phyloP scores from a whole-genome alignment of 2,113 vertebrate species.

The Erpornis zantholeuca region DNA sequence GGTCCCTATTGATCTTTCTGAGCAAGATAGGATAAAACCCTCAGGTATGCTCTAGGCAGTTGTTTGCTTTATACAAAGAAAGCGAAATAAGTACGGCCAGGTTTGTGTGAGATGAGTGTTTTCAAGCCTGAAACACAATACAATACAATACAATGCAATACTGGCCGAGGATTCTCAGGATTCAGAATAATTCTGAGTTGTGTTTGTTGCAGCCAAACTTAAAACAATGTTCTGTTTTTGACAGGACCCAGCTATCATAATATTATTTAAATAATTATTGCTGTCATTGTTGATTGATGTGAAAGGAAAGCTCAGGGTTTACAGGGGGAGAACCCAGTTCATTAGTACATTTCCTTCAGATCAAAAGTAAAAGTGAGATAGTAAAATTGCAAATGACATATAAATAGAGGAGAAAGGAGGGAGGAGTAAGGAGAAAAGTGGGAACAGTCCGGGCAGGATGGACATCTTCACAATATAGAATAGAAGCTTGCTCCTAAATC shows the following conservation, averaged over 20 bases:
- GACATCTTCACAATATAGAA: not conserved
- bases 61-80: not conserved
- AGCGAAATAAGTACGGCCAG: not conserved
- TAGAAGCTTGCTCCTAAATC: constrained; percentile 15
- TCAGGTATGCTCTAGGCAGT: not conserved
- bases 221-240: not conserved
- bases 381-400: not conserved
- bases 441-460: not conserved
- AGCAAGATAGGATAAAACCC: not conserved
- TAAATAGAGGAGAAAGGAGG: no score
- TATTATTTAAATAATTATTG: not conserved
- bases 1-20: not conserved
- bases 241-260: not conserved
- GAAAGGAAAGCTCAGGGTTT: not conserved
- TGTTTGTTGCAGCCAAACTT: not conserved
- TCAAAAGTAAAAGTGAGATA: not conserved
- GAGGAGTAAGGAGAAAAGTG: not conserved
- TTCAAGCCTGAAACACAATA: not conserved
- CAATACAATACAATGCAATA: not conserved
- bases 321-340: not conserved
- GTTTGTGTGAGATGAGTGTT: not conserved
- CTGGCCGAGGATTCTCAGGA: not conserved
- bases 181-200: not conserved
- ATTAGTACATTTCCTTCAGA: not conserved
- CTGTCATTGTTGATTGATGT: not conserved